These are phyloP conservation scores for Drosophila subobscura DNA, from an alignment of 1,140 invertebrate species.

Conservation along the genomic window DNA sequence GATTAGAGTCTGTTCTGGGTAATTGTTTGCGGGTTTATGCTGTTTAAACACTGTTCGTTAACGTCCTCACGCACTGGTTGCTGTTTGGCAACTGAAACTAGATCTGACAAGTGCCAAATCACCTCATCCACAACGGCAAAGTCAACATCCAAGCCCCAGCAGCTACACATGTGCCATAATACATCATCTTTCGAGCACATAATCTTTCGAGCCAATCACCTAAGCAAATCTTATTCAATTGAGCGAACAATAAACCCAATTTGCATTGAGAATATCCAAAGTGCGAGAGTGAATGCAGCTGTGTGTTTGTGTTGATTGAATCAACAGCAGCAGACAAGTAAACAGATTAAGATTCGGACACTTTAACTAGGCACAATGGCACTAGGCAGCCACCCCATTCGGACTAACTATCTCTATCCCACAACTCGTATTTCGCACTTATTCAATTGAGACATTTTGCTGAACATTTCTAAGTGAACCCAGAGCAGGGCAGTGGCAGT, in stretches of 20 bases:
- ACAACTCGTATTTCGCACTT: conserved; percentile 55
- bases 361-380: conserved; percentile 66
- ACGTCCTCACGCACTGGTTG: not conserved
- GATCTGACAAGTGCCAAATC: conserved; percentile 31
- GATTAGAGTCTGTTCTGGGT: conserved; percentile 11
- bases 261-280: conserved; percentile 52
- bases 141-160: too few species aligned
- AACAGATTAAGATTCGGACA: conserved; percentile 69
- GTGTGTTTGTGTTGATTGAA: conserved; percentile 62
- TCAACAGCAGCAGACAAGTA: conserved; percentile 58
- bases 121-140: conserved; percentile 20
- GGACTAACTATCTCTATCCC: not conserved
- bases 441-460: conserved; percentile 58
- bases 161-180: conserved; percentile 23
- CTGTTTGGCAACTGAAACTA: conserved; percentile 46
- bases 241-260: conserved; percentile 69
- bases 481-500: conserved; percentile 8
- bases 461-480: conserved; percentile 14
- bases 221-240: conserved; percentile 59
- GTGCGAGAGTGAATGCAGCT: conserved; percentile 15
- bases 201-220: conserved; percentile 15
- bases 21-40: not conserved
- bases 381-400: not conserved
- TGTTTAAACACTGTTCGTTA: not conserved
- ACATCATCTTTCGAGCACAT: conserved; percentile 37